Base-by-base conservation (phyloP, 2,113 vertebrate species). In the Loxodonta africana region DNA sequence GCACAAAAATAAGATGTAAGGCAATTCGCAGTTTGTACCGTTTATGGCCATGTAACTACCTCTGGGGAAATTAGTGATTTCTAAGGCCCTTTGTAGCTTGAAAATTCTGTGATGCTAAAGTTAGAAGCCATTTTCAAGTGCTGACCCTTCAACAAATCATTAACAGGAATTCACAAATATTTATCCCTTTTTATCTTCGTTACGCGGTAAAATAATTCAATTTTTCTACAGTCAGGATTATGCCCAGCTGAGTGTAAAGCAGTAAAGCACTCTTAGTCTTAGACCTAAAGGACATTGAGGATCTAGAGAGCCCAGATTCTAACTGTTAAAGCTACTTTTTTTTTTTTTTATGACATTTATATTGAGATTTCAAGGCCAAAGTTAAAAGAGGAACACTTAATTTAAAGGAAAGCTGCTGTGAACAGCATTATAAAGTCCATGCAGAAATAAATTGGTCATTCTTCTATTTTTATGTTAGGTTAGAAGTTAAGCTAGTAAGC, bases 321-420 rank as follows among this genome's bases (percentile, higher is more conserved):
- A 65, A 46, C 12, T n/a, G 53, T 37, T 74, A 46, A 67, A 57
- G n/a, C 30, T 10, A 44, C 15, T 11, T 57, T 57, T 53, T 74
- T 4, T 4, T 65, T 74, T 80, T 57, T 65, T 84, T 48, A 48
- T 84, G 63, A 89, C 23, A 77, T 26, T 88, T 85, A 92, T 53
- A 57, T 26, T 73, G 71, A 80, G 25, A 37, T 84, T 85, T 92
- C 53, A 67, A 92, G 74, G 25, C n/a, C 53, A 92, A 12, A 95
- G 78, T 94, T 88, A 84, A 80, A 83, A 83, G 41, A 92, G 51
- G 14, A 95, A 62, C 28, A 94, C 41, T 94, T 90, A 53, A 78
- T 63, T 69, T 77, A 71, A 93, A 71, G 30, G 44, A 89, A 83
- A 88, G n/a, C 48, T 65, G 28, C 62, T 78, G 0, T 63, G 74